phyloP scores from a whole-genome alignment of 2,113 vertebrate genomes.

The Rostratula benghalensis region DNA sequence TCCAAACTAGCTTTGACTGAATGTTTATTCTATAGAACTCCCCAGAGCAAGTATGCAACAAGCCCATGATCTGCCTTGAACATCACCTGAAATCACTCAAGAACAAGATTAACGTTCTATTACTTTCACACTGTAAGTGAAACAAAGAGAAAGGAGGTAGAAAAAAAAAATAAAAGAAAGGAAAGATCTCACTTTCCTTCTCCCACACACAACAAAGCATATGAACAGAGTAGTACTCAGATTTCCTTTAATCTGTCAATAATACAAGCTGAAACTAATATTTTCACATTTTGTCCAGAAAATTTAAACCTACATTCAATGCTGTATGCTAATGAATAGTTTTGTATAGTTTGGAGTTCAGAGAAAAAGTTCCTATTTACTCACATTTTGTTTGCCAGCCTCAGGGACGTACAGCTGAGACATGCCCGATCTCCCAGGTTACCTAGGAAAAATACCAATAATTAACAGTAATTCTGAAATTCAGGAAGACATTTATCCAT shows the following conservation, averaged over 20 bases:
- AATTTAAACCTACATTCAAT: not conserved
- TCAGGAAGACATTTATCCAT: not conserved
- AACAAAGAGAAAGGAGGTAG: not conserved
- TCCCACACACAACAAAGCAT: not conserved
- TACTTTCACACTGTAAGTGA: not conserved
- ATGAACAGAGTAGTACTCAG: not conserved
- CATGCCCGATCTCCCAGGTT: conserved; percentile 76
- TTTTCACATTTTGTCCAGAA: not conserved
- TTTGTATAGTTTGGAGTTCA: not conserved
- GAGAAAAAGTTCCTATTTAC: conserved; percentile 5
- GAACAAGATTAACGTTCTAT: not conserved
- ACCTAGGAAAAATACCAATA: conserved; percentile 67
- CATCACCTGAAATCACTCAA: not conserved
- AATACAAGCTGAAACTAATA: not conserved
- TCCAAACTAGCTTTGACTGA: not conserved
- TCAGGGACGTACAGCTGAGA: conserved; percentile 80
- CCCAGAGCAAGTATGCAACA: not conserved
- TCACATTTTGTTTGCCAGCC: conserved; percentile 82
- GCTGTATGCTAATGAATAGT: not conserved
- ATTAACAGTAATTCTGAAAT: not conserved
- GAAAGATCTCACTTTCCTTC: not conserved
- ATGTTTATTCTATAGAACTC: not conserved
- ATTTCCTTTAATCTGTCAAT: not conserved
- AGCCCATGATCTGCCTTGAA: not conserved
- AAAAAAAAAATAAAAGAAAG: not conserved